Base-by-base conservation (phyloP, 2,797 vertebrate genomes). In the Coranthus polyacanthus region DNA sequence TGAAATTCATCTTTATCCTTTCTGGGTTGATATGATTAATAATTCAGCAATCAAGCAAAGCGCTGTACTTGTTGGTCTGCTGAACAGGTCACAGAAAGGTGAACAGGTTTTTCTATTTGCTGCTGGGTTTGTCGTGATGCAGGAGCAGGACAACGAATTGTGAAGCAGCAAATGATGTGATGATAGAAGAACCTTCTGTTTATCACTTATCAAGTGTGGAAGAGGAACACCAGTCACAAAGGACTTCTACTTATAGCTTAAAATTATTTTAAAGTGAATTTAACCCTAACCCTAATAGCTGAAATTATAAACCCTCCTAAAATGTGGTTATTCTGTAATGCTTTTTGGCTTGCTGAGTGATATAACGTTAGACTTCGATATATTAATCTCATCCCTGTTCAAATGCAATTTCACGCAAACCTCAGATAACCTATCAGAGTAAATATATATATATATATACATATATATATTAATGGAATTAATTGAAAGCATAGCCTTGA, bases 1-100 rank as follows among this genome's bases (percentile, higher is more conserved):
- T 55, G 36, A 55, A 41, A 55, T 37, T 41, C 52, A 41, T 39
- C 52, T 24, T 41, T 55, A 55, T 41, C 15, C 22, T 26, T n/a
- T 16, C 17, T 9, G 10, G 37, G 37, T 55, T 36, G 16, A 55
- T 55, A 41, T 12, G 13, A 22, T 55, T 26, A 55, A 55, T 55
- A 55, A 55, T 55, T 55, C 20, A 55, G 9, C 4, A 22, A 22
- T 26, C 22, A 36, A 37, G 21, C 52, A 56, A 26, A 42, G 34
- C 12, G 34, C 37, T 39, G 11, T 29, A 21, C 21, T 62, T 8
- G 21, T 39, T 26, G 22, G 32, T 51, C 37, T 51, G 16, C 22
- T 32, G 46, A 62, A 51, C 36, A 41, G 12, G 37, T 42, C 47
- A 21, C 11, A 39, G 58, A 18, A 37, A 51, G 46, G 37, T 62